phyloP scores from a whole-genome alignment of 2,113 vertebrate species.

The Aspiorhynchus laticeps region DNA sequence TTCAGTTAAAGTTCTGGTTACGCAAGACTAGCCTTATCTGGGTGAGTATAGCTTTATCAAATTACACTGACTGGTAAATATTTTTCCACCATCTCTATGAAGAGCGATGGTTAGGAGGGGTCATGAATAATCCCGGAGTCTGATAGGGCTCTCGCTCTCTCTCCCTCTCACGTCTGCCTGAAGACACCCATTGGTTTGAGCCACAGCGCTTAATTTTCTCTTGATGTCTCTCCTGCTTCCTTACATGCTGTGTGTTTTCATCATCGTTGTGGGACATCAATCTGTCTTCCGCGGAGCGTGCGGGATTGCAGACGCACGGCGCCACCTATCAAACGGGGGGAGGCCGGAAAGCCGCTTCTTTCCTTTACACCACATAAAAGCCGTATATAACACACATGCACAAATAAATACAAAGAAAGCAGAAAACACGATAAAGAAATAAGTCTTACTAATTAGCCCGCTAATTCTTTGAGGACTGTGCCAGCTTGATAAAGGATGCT shows the following conservation, averaged over 20 bases:
- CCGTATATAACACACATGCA: constrained; percentile 35
- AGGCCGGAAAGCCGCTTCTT: constrained; percentile 41
- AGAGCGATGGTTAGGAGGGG: constrained; percentile 29
- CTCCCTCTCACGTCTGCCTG: background rate
- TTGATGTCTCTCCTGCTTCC: constrained; percentile 34
- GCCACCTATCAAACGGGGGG: constrained; percentile 48
- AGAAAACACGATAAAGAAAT: constrained; percentile 70
- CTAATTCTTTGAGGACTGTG: constrained; percentile 72
- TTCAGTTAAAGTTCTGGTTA: background rate
- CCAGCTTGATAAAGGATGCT: constrained; percentile 68
- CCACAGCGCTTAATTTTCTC: constrained; percentile 40
- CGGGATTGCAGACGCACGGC: constrained; percentile 38
- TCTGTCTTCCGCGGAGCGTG: constrained; percentile 41
- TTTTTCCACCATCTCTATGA: constrained; percentile 19
- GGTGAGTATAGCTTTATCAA: background rate
- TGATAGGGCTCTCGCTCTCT: background rate
- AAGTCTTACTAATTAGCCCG: constrained; percentile 70
- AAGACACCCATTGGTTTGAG: constrained; percentile 18
- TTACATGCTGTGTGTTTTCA: constrained; percentile 50
- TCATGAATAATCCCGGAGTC: constrained; percentile 34
- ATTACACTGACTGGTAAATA: constrained; percentile 8
- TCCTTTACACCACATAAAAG: constrained; percentile 42
- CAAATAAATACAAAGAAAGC: constrained; percentile 62
- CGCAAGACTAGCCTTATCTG: background rate
- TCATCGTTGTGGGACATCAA: constrained; percentile 53